Percentiles rank a stretch among this genome's conserved stretches.
These are phyloP conservation scores for Lepidurus arcticus DNA, from an alignment of 1,140 invertebrate genomes.

Conservation along the genomic window DNA sequence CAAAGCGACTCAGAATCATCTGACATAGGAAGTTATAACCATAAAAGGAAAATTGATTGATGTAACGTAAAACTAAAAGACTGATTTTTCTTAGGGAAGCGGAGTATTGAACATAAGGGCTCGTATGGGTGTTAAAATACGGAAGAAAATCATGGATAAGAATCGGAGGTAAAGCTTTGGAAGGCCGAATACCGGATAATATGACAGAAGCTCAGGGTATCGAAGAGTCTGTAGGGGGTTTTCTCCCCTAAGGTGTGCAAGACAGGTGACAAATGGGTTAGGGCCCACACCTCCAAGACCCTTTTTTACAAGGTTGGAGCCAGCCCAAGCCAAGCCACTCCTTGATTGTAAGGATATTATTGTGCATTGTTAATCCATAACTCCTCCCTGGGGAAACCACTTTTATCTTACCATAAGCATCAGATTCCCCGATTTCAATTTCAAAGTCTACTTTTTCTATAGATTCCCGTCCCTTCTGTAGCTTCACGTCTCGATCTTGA, in stretches of 20 bases:
- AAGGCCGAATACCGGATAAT: constrained; percentile 11
- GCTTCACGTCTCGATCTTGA: neutral
- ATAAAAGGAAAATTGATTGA: too few relatives aligned
- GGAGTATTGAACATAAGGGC: too few relatives aligned
- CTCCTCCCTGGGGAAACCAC: neutral
- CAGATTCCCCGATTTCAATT: neutral
- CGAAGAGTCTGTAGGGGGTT: neutral
- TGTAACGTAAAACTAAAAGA: too few relatives aligned
- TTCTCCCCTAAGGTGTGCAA: constrained; percentile 15
- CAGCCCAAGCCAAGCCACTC: neutral
- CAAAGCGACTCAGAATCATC: too few relatives aligned
- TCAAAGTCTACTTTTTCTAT: neutral
- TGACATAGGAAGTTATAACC: too few relatives aligned
- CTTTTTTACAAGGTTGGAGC: neutral
- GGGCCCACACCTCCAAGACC: neutral
- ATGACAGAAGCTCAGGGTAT: neutral
- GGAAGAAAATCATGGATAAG: neutral
- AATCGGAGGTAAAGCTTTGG: neutral
- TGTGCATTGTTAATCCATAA: constrained; percentile 12
- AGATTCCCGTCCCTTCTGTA: neutral
- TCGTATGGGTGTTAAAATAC: neutral
- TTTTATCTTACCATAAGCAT: neutral
- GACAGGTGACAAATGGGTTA: constrained; percentile 14
- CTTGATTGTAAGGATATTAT: constrained; percentile 15
- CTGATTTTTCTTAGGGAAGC: too few relatives aligned